Evolutionary conservation across 2,888 invertebrate species (phyloP), one percentile per base, ranked within the genome.

Genomic region (Theristus sp.): DNA sequence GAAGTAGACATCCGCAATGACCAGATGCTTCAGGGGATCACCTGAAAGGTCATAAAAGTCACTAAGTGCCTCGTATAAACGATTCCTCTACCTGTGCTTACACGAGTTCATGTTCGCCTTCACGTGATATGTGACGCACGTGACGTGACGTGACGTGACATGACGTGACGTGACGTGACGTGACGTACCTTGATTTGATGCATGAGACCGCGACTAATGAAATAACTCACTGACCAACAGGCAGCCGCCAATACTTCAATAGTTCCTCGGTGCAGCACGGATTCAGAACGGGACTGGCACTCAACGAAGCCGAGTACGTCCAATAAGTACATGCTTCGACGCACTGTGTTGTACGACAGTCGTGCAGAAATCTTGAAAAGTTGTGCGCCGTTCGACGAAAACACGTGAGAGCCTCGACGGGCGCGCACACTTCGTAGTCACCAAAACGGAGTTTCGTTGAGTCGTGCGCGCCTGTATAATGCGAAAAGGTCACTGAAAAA

Each of bases 1-100:
- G 47, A 60, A 60, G 38, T 58, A 60, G 17, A 38, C 28, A 24
- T 60, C 60, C 2, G 25, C 60, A 26, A 57, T 31, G 24, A 60
- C 38, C 27, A 60, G 46, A 13, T 57, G 31, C 10, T 26, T 10
- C 6, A 17, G 3, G 6, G 55, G 28, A 27, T 55, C 55, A 29
- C 26, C 55, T 55, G 55, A 6, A 22, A n/a, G n/a, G n/a, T 52
- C 10, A 52, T 3, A 28, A 28, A 17, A n/a, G n/a, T n/a, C n/a
- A n/a, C n/a, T n/a, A n/a, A n/a, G n/a, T n/a, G n/a, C n/a, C n/a
- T n/a, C n/a, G n/a, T n/a, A n/a, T n/a, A n/a, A n/a, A n/a, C n/a
- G n/a, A n/a, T n/a, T n/a, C n/a, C n/a, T n/a, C n/a, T n/a, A n/a
- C n/a, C n/a, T n/a, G n/a, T n/a, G n/a, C n/a, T n/a, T n/a, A n/a